Conservation (phyloP, 2,797 vertebrate genomes). For the Galago senegalensis region DNA sequence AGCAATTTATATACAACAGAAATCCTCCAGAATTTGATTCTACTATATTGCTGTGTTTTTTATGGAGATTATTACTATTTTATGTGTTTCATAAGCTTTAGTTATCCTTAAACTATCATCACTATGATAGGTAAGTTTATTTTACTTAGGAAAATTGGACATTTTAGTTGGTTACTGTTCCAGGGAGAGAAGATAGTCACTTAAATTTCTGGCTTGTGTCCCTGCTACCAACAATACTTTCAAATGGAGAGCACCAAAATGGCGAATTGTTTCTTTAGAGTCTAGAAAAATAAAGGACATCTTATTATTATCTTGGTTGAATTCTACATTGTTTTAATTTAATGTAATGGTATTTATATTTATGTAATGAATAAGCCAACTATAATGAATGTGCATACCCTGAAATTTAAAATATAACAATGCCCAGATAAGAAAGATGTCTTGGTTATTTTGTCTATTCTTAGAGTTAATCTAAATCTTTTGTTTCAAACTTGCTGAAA, state of each 20-base stretch:
- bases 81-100: background rate
- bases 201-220: conserved; percentile 26
- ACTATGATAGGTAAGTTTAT: conserved; percentile 2
- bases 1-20: conserved; percentile 45
- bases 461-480: background rate
- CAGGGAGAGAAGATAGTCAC: background rate
- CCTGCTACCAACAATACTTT: conserved; percentile 6
- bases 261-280: conserved; percentile 12
- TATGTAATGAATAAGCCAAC: background rate
- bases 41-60: background rate
- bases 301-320: conserved; percentile 58
- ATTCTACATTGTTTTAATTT: conserved; percentile 52
- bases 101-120: conserved; percentile 22
- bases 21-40: background rate
- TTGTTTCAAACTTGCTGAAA: conserved; percentile 25
- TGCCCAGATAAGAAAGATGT: background rate
- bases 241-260: background rate
- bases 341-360: conserved; percentile 37
- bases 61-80: background rate
- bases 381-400: background rate
- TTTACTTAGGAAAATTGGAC: conserved; percentile 53
- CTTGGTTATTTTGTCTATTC: conserved; percentile 9
- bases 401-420: conserved; percentile 29
- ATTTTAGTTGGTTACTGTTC: conserved; percentile 47
- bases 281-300: conserved; percentile 12